These are phyloP conservation scores for Cataglyphis livida DNA, from an alignment of 2,888 invertebrate species.

Conservation along the genomic window DNA sequence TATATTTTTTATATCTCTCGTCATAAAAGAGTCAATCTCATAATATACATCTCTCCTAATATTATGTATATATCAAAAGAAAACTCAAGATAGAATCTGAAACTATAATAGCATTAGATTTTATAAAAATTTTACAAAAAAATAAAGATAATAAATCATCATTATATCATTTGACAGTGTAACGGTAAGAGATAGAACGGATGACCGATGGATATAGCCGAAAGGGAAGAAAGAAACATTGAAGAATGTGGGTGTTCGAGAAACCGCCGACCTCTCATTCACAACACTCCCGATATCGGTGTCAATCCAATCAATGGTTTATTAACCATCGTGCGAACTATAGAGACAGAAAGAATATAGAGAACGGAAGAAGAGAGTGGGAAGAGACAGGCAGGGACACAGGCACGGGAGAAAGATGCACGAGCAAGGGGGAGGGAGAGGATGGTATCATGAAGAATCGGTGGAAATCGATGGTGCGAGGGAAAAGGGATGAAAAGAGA, in stretches of 20 bases:
- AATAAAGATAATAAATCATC: constrained; percentile 29
- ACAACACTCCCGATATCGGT: constrained; percentile 80
- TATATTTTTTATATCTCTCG: background rate
- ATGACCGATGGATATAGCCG: constrained; percentile 11
- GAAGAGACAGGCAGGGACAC: constrained; percentile 13
- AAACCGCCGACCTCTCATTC: constrained; percentile 76
- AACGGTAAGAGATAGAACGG: constrained; percentile 35
- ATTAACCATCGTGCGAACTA: constrained; percentile 83
- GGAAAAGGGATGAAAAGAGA: constrained; percentile 16
- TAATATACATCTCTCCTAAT: background rate
- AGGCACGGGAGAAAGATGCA: constrained; percentile 35
- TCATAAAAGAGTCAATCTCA: background rate
- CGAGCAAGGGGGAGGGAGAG: constrained; percentile 53
- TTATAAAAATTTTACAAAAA: background rate
- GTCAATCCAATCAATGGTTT: constrained; percentile 85
- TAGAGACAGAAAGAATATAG: constrained; percentile 65
- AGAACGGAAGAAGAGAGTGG: constrained; percentile 51
- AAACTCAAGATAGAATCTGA: background rate
- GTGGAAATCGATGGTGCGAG: constrained; percentile 45
- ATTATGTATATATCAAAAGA: background rate
- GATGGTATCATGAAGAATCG: constrained; percentile 61
- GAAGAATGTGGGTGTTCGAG: constrained; percentile 52
- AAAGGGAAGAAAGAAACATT: constrained; percentile 45
- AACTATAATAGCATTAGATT: background rate
- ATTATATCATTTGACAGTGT: constrained; percentile 34